phyloP scores from a whole-genome alignment of 2,113 vertebrate species.

The Xiphias gladius region DNA sequence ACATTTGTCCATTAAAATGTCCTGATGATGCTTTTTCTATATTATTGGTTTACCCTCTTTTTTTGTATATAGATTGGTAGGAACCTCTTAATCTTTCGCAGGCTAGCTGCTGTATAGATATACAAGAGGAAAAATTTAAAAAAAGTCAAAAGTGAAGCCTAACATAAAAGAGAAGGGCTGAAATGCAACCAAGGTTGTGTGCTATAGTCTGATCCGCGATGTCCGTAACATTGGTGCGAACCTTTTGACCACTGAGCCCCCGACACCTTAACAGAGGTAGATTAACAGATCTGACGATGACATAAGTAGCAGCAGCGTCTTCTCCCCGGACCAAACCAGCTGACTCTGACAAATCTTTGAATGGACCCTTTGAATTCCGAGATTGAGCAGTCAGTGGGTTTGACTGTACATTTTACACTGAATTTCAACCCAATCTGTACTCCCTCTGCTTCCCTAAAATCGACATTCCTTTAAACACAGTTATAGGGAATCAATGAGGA shows the following conservation, averaged over 20 bases:
- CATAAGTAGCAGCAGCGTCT: neutral
- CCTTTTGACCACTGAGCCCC: neutral
- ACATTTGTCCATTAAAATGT: conserved; percentile 72
- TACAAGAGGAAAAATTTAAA: neutral
- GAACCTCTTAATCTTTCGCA: neutral
- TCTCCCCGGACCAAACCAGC: neutral
- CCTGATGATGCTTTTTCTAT: conserved; percentile 71
- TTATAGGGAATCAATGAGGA: neutral
- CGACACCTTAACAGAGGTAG: neutral
- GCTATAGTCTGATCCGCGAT: neutral
- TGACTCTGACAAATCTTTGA: neutral
- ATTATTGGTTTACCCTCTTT: conserved; percentile 18
- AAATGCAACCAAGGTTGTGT: neutral
- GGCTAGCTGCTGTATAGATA: neutral
- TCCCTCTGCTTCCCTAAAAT: neutral
- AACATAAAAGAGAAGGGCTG: neutral
- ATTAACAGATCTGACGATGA: neutral
- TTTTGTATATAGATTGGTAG: neutral
- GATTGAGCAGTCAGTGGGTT: neutral
- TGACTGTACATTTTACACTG: neutral
- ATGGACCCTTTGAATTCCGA: neutral
- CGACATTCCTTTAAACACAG: neutral
- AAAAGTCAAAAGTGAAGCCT: too few relatives aligned
- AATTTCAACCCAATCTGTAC: neutral
- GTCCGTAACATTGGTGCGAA: neutral